Base-by-base conservation (phyloP, 2,113 vertebrate genomes). In the Hystrix brachyura region DNA sequence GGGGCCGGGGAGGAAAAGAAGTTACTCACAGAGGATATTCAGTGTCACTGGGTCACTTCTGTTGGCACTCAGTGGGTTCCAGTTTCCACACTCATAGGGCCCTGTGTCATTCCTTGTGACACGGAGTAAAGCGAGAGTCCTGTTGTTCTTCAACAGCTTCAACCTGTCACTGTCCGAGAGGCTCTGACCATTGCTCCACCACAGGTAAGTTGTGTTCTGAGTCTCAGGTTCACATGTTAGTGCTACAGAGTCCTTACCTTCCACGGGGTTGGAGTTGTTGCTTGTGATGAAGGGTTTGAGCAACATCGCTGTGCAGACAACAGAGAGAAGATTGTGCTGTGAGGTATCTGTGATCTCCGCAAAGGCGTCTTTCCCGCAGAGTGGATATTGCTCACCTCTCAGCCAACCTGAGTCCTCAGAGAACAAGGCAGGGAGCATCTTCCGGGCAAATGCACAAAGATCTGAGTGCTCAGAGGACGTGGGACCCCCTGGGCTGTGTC, bases 11-110 rank as follows among this genome's bases (percentile, higher is more conserved):
- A 60, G 51, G 59, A 53, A n/a, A 1, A 53, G 69, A 88, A 43
- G 4, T 74, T 96, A 97, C 95, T 78, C 74, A 78, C 74, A 53
- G 74, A 78, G 48, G 48, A 78, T 27, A 53, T 29, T 76, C 27
- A 78, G 59, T 27, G 4, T 38, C 80, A 96, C 25, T 11, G 94
- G 80, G 69, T 97, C 94, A 93, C 98, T 98, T 29, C 0, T 57
- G 27, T 0, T 1, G 9, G 0, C 6, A 59, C 55, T 97, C 88
- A n/a, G 80, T 43, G 69, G 82, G 76, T 96, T 98, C 91, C 60
- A 11, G 59, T 11, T 65, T 34, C 25, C 69, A 85, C 62, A 94
- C 19, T 67, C 71, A 57, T 93, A 93, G 18, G 7, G 15, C 34
- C 82, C 91, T 1, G 5, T 57, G 71, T 93, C 91, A 46, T 55